These are phyloP conservation scores for Plotosus lineatus DNA, from an alignment of 2,113 vertebrate species.

Conservation along the genomic window DNA sequence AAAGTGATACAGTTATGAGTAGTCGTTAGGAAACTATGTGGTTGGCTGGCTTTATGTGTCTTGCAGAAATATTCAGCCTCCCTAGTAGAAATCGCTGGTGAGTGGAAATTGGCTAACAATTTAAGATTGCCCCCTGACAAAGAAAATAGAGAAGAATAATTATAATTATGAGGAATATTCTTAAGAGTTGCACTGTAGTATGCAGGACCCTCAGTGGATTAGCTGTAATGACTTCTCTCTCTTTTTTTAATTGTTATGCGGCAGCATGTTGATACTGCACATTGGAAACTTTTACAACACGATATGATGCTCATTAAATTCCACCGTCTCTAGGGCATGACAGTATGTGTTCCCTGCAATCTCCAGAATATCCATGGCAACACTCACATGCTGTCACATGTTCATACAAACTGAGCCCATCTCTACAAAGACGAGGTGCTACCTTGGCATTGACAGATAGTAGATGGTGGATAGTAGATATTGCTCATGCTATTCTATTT, in stretches of 20 bases:
- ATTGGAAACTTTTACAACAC: background rate
- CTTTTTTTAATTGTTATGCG: background rate
- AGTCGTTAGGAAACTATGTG: background rate
- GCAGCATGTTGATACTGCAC: background rate
- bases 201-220: background rate
- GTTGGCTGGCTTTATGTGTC: background rate
- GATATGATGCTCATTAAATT: slow-evolving; percentile 17
- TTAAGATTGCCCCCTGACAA: background rate
- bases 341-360: background rate
- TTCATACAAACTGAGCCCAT: background rate
- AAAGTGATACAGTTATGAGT: background rate
- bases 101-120: background rate
- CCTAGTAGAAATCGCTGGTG: background rate
- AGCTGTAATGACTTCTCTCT: background rate
- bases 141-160: background rate
- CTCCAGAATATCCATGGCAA: slow-evolving; percentile 55
- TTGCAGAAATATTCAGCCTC: background rate
- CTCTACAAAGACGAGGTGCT: slow-evolving; percentile 10
- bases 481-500: slow-evolving; percentile 21
- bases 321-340: background rate
- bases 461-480: background rate
- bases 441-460: background rate
- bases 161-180: background rate
- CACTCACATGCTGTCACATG: slow-evolving; percentile 38
- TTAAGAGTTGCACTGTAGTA: background rate